Base-by-base conservation (phyloP, 2,113 vertebrate species). In the Phalacrocorax aristotelis region DNA sequence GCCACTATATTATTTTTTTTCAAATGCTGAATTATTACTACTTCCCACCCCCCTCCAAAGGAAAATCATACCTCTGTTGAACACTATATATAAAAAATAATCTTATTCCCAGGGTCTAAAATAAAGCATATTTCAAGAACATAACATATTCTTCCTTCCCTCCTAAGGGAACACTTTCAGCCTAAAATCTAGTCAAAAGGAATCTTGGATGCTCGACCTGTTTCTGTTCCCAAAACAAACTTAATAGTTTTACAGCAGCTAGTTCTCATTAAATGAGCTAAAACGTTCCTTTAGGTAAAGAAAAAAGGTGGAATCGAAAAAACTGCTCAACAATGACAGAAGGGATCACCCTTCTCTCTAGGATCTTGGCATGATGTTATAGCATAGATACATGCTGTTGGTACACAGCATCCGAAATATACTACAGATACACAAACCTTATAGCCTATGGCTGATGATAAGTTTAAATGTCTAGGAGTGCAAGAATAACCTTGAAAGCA, bases 151-250 rank as follows among this genome's bases (percentile, higher is more conserved):
- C 60, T 86, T 83, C 76, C 40, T 40, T 90, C 34, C 22, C 71
- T 92, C 79, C 76, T 90, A 83, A 74, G 64, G 65, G 86, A 87
- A 76, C 10, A 5, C 55, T 79, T 81, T 82, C 49, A 95, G 74
- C 48, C 2, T 22, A 60, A 87, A 78, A 79, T 36, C 48, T 30
- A 87, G 66, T 52, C 74, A 86, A 90, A 92, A 95, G n/a, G 64
- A 81, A 91, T 86, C 75, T 93, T 82, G 78, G 87, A 91, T 91
- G 85, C 49, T 85, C 92, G 72, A 96, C 68, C 92, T 93, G 82
- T 87, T 86, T 83, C 82, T 88, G 84, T 70, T 95, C 79, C 85
- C 85, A 57, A 77, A 93, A 72, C 58, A 70, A 58, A 62, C 62
- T 11, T 38, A 84, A 71, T 44, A 44, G 25, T 83, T 96, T 93